Conservation (phyloP, 2,113 vertebrate genomes). For the Cygnus atratus region DNA sequence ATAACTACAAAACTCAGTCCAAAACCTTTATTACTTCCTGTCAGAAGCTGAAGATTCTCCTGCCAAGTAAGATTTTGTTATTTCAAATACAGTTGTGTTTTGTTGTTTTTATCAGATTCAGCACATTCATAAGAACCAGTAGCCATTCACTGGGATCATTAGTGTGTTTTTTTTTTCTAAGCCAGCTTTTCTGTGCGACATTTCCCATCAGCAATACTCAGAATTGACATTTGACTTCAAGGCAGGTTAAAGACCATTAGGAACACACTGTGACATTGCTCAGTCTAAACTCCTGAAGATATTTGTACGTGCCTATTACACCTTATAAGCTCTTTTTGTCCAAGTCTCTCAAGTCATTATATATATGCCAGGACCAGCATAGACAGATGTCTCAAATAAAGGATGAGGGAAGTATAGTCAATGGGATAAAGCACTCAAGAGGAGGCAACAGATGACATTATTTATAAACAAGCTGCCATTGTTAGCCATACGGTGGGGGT, state of each 20-base stretch:
- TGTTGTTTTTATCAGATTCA: not conserved
- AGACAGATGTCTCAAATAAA: conserved; percentile 37
- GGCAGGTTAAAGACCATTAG: conserved; percentile 21
- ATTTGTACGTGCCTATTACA: not conserved
- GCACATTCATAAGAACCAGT: not conserved
- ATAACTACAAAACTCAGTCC: not conserved
- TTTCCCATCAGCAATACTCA: not conserved
- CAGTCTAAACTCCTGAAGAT: not conserved
- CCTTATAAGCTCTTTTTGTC: not conserved
- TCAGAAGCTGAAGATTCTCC: not conserved
- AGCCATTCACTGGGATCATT: not conserved
- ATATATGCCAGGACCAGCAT: not conserved
- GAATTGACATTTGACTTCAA: conserved; percentile 17
- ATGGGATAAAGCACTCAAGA: conserved; percentile 10
- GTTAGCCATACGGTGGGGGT: not conserved
- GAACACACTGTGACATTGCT: conserved; percentile 1
- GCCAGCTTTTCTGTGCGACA: not conserved
- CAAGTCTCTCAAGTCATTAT: conserved; percentile 14
- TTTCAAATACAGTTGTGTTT: not conserved
- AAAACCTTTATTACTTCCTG: not conserved
- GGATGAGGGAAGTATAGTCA: not conserved
- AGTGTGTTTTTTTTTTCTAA: not conserved
- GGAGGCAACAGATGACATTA: conserved; percentile 23
- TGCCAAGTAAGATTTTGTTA: not conserved
- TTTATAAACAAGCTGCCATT: conserved; percentile 17